Base-by-base conservation (phyloP, 2,888 invertebrate species). In the Brachylomia viminalis region DNA sequence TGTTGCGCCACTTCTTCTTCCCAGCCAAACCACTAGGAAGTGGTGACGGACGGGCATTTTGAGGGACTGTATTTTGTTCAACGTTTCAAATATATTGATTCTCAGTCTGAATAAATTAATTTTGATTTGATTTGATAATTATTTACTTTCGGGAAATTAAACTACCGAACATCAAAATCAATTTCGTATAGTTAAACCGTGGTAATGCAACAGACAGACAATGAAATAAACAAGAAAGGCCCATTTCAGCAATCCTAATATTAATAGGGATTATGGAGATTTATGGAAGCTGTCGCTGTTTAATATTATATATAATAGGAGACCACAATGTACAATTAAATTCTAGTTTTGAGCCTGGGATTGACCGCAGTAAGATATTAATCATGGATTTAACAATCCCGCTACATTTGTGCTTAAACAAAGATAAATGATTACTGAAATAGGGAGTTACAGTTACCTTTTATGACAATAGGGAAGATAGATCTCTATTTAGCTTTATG, bases 201-300 rank as follows among this genome's bases (percentile, higher is more conserved):
- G 17, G 6, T 33, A 64, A 38, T 38, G 23, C 17, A 59, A 11
- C 27, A 13, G 0, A 15, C 4, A 30, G 2, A 17, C 17, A 52
- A 15, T 42, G 0, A 20, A 59, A 52, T 30, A 17, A 47, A 74
- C 33, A 56, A 6, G 61, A 15, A 10, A 49, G n/a, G 30, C 15
- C 42, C 27, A 10, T 75, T 52, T 52, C 27, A 27, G n/a, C 13
- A 33, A 52, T 52, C 30, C 58, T 33, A 69, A 27, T 27, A 49
- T n/a, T 42, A 76, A 66, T 59, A 17, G 1, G 20, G 6, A 52
- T 30, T 6, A 6, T 4, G 27, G 20, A 52, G 66, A 75, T 75
- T 64, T 73, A 59, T 75, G 15, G 59, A 52, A 7, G n/a, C 13
- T 15, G 38, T 30, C 20, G n/a, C 30, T 52, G 59, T 75, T 76